These are phyloP conservation scores for Gallinago stenura DNA, from an alignment of 2,797 vertebrate species.

Conservation along the genomic window DNA sequence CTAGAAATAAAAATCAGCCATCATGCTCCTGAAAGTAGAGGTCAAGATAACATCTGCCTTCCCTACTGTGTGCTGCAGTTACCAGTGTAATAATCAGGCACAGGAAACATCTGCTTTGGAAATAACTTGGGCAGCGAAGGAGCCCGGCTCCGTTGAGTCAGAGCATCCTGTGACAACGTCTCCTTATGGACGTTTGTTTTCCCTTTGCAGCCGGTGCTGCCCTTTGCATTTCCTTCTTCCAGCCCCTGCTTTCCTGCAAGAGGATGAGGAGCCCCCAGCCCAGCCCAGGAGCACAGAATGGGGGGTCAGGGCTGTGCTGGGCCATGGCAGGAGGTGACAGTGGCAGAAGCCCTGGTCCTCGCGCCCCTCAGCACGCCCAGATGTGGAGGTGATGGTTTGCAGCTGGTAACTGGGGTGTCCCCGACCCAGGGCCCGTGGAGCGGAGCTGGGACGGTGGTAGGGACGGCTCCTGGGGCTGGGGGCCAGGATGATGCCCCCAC, in stretches of 20 bases:
- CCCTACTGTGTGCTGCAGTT: not conserved
- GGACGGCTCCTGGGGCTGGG: not conserved
- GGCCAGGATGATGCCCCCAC: rapidly evolving
- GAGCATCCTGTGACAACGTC: not conserved
- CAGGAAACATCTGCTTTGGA: constrained; percentile 40
- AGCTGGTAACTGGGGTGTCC: no score
- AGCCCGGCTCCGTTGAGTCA: not conserved
- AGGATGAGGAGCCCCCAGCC: not conserved
- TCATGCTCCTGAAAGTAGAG: constrained; percentile 2
- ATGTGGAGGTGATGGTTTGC: not conserved
- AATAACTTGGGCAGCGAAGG: not conserved
- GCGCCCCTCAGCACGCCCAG: no score
- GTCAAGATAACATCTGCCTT: constrained; percentile 51
- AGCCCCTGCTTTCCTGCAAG: not conserved
- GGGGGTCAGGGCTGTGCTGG: not conserved
- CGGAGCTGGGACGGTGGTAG: rapidly evolving
- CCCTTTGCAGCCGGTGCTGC: not conserved
- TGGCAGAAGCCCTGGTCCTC: no score
- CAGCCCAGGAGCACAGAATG: rapidly evolving
- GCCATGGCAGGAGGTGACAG: rapidly evolving
- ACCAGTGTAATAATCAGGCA: not conserved
- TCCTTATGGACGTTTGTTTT: not conserved
- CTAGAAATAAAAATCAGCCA: constrained; percentile 35
- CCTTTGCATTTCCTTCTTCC: not conserved
- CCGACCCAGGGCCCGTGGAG: not conserved